A percentile compares a stretch with the other conserved stretches of the same genome.
Evolutionary conservation across 1,140 invertebrate genomes (phyloP).

Genomic region (Drosophila prosaltans): DNA sequence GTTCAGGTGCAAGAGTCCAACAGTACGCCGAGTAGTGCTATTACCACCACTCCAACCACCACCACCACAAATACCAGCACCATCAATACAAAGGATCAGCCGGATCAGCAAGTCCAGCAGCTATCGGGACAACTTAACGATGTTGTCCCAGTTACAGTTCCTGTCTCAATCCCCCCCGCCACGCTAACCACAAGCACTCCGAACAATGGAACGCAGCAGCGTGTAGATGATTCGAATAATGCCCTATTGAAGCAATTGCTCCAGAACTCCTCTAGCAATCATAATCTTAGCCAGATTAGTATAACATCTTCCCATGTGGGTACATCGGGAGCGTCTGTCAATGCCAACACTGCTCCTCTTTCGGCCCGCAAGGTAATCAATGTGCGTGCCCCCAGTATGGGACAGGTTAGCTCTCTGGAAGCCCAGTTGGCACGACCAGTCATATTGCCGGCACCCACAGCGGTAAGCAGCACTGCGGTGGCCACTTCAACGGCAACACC

Average conservation of each 20-base stretch:
- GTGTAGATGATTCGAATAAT: slow-evolving; percentile 92
- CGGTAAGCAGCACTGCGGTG: slow-evolving; percentile 33
- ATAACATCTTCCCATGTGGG: slow-evolving; percentile 50
- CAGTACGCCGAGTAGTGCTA: too few relatives aligned
- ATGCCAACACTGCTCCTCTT: slow-evolving; percentile 72
- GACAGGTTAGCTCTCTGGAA: slow-evolving; percentile 88
- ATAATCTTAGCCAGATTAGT: slow-evolving; percentile 82
- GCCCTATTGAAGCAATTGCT: slow-evolving; percentile 94
- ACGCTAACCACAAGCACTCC: neutral
- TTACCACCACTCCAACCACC: neutral
- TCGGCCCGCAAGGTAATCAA: slow-evolving; percentile 84
- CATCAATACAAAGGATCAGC: slow-evolving; percentile 6
- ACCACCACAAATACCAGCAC: neutral
- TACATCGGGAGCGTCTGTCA: slow-evolving; percentile 8
- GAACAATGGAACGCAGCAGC: slow-evolving; percentile 58
- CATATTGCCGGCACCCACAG: slow-evolving; percentile 85
- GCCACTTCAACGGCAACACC: slow-evolving; percentile 78
- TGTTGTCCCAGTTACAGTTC: slow-evolving; percentile 1
- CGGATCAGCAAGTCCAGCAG: slow-evolving; percentile 16
- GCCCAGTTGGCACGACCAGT: slow-evolving; percentile 89
- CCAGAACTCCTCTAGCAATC: slow-evolving; percentile 90
- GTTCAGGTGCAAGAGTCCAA: slow-evolving; percentile 22
- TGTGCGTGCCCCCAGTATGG: slow-evolving; percentile 86
- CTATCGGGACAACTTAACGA: slow-evolving; percentile 14
- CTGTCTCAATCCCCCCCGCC: neutral